These are phyloP conservation scores for Bovichtus diacanthus DNA, from an alignment of 2,797 vertebrate species.

Conservation along the genomic window DNA sequence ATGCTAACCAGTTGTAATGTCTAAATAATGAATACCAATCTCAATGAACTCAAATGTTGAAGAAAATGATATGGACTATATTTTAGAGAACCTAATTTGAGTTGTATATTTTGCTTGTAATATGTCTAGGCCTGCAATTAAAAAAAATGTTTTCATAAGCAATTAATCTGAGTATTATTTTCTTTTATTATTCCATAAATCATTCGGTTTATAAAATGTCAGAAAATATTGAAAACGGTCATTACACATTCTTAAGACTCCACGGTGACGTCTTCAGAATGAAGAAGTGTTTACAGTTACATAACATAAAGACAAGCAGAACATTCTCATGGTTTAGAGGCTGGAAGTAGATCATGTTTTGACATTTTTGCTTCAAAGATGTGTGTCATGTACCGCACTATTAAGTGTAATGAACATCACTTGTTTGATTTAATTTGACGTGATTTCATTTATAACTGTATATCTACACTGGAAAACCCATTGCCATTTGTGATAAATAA, in stretches of 20 bases:
- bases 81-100: background rate
- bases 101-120: background rate
- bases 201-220: background rate
- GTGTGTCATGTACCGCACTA: background rate
- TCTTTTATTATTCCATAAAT: background rate
- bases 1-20: background rate
- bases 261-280: too few species aligned
- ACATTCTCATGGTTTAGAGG: background rate
- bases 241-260: background rate
- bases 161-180: background rate
- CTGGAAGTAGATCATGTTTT: background rate
- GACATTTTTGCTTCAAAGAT: background rate
- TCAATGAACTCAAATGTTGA: background rate
- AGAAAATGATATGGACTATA: background rate
- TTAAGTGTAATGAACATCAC: background rate
- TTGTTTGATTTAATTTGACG: background rate
- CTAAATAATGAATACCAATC: slow-evolving; percentile 14
- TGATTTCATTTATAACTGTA: background rate
- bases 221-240: background rate
- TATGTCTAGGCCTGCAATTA: too few species aligned
- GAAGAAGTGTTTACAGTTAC: background rate
- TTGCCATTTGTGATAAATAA: slow-evolving; percentile 7
- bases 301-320: slow-evolving; percentile 5
- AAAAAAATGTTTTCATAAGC: background rate
- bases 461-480: background rate